A percentile compares a stretch with the other conserved stretches of the same genome.
Conservation (phyloP, 2,888 invertebrate species). For the Morinoia aosen region DNA sequence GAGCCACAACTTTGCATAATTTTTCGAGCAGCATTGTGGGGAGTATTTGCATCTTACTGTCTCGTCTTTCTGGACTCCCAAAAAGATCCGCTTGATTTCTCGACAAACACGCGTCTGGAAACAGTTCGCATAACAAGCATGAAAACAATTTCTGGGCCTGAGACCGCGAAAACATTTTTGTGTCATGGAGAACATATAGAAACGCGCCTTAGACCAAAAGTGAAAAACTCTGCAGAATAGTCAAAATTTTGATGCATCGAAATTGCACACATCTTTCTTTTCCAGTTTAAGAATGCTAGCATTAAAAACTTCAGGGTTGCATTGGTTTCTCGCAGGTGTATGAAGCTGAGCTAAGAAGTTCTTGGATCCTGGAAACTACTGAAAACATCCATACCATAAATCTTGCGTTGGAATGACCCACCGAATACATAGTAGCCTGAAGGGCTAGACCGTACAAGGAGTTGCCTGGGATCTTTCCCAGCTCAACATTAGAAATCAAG, state of each 20-base stretch:
- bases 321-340: neutral
- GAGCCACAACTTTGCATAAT: conserved; percentile 21
- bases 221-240: neutral
- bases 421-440: conserved; percentile 25
- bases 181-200: neutral
- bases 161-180: neutral
- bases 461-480: neutral
- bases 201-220: neutral
- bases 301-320: neutral
- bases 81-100: conserved; percentile 24
- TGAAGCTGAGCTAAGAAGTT: neutral
- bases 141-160: neutral
- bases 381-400: conserved; percentile 33
- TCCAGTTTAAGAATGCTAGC: neutral
- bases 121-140: neutral
- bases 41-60: conserved; percentile 30
- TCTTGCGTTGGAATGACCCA: neutral
- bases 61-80: neutral
- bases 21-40: conserved; percentile 34
- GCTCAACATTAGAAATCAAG: neutral
- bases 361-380: neutral
- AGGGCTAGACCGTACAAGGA: neutral
- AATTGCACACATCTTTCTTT: neutral
- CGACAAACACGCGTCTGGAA: conserved; percentile 15
- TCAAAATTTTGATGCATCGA: neutral